Conservation (phyloP, 2,888 invertebrate genomes). For the Orthosia gracilis region DNA sequence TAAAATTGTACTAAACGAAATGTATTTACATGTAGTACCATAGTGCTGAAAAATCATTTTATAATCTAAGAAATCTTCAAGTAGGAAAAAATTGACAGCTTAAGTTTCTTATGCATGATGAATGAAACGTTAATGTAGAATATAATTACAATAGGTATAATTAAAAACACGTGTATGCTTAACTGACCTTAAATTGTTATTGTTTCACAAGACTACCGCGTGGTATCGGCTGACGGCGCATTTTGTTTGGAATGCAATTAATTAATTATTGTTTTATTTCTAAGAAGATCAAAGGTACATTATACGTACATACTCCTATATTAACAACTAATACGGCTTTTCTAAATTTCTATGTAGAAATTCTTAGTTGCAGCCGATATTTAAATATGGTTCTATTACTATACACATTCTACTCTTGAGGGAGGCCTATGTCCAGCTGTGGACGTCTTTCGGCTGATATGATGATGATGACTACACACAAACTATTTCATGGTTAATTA, state of each 20-base stretch:
- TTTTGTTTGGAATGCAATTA: constrained; percentile 48
- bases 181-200: constrained; percentile 18
- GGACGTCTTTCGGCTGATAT: too few relatives aligned
- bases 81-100: background rate
- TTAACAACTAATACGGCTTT: background rate
- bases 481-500: too few relatives aligned
- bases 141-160: background rate
- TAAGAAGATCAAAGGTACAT: background rate
- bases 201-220: constrained; percentile 30
- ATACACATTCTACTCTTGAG: too few relatives aligned
- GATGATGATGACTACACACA: too few relatives aligned
- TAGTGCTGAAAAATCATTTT: too few relatives aligned
- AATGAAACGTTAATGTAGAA: background rate
- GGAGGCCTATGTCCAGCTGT: too few relatives aligned
- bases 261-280: constrained; percentile 22
- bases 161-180: background rate
- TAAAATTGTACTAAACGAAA: too few relatives aligned
- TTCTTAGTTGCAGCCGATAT: background rate
- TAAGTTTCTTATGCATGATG: background rate
- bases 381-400: background rate
- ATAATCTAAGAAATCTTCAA: too few relatives aligned
- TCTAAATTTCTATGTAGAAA: too few relatives aligned
- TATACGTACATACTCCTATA: background rate
- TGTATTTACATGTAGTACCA: too few relatives aligned
- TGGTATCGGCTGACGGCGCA: constrained; percentile 29